phyloP scores from a whole-genome alignment of 2,113 vertebrate species.

The Lates calcarifer region DNA sequence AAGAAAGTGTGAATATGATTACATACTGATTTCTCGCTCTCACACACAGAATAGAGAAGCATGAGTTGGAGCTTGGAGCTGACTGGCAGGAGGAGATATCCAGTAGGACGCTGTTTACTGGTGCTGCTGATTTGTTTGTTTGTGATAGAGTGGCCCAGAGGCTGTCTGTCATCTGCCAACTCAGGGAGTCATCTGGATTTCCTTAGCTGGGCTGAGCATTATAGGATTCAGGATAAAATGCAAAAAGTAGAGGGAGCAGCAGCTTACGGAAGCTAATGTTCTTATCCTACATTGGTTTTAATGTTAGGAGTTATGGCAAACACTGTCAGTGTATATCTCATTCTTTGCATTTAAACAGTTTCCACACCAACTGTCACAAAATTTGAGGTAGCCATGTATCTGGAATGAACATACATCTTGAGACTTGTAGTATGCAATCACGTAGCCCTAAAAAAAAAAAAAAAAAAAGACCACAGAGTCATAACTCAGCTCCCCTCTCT shows the following conservation, averaged over 20 bases:
- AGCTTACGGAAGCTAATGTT: slow-evolving; percentile 35
- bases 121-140: slow-evolving; percentile 76
- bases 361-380: background rate
- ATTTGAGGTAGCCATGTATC: background rate
- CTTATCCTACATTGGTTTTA: slow-evolving; percentile 33
- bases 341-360: slow-evolving; percentile 18
- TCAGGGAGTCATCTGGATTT: slow-evolving; percentile 59
- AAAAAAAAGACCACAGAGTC: too few species aligned
- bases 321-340: background rate
- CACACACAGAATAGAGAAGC: slow-evolving; percentile 53
- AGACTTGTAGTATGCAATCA: too few species aligned
- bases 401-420: too few species aligned
- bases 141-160: slow-evolving; percentile 62
- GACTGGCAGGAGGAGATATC: slow-evolving; percentile 64
- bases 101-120: slow-evolving; percentile 49
- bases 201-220: slow-evolving; percentile 31
- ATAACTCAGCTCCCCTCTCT: too few species aligned
- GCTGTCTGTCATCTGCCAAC: slow-evolving; percentile 60
- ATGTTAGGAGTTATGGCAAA: background rate
- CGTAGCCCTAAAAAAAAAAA: too few species aligned
- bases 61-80: slow-evolving; percentile 46
- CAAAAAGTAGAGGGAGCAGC: slow-evolving; percentile 32
- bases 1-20: slow-evolving; percentile 70
- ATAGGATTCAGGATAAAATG: slow-evolving; percentile 34
- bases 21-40: slow-evolving; percentile 75